A percentile compares a stretch with the other conserved stretches of the same genome.
Conservation (phyloP, 2,797 vertebrate genomes). For the Jordanella pulchra region DNA sequence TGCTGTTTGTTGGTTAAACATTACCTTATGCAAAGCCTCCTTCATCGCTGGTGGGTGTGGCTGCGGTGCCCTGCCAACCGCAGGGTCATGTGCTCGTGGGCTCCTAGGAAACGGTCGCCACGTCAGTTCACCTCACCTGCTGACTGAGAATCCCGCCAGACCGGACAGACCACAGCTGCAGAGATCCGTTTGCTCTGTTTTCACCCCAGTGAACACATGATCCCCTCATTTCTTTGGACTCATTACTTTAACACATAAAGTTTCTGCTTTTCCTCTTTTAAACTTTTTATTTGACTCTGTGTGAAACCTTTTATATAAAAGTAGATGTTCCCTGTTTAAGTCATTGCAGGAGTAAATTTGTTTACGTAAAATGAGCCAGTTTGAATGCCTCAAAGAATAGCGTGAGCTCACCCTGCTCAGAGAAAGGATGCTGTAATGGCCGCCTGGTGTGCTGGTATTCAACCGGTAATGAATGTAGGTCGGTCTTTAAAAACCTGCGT, state of each 20-base stretch:
- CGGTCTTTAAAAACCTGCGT: slow-evolving; percentile 57
- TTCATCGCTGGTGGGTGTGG: slow-evolving; percentile 46
- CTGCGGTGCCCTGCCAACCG: slow-evolving; percentile 47
- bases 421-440: slow-evolving; percentile 62
- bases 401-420: slow-evolving; percentile 64
- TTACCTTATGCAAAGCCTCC: slow-evolving; percentile 71
- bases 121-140: slow-evolving; percentile 70
- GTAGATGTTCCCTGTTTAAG: slow-evolving; percentile 26
- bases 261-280: neutral
- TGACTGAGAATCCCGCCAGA: slow-evolving; percentile 43
- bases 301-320: slow-evolving; percentile 8
- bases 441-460: slow-evolving; percentile 55
- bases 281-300: slow-evolving; percentile 23
- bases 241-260: slow-evolving; percentile 47
- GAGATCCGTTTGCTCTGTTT: slow-evolving; percentile 51
- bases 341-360: slow-evolving; percentile 7
- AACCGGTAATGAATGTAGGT: slow-evolving; percentile 61
- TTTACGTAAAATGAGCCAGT: slow-evolving; percentile 40
- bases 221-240: slow-evolving; percentile 19
- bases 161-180: slow-evolving; percentile 50
- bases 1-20: slow-evolving; percentile 79
- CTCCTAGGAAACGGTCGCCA: slow-evolving; percentile 67
- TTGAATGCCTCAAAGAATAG: slow-evolving; percentile 12
- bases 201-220: slow-evolving; percentile 53
- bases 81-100: slow-evolving; percentile 69